Conservation (phyloP, 2,113 vertebrate species). For the Forbesichthys agassizii region DNA sequence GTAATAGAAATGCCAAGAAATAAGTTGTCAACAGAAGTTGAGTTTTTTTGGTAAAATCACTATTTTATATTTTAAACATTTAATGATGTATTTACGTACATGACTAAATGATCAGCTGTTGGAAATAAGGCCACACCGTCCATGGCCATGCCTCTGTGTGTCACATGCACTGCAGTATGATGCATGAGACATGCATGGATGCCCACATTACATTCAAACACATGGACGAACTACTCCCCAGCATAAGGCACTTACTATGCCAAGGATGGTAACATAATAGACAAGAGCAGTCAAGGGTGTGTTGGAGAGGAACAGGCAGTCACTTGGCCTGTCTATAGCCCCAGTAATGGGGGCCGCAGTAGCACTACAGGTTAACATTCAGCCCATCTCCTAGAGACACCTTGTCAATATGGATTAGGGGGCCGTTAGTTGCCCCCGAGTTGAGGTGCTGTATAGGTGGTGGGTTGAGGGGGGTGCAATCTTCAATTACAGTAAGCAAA, state of each 20-base stretch:
- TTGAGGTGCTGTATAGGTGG: no score
- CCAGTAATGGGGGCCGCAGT: conserved; percentile 35
- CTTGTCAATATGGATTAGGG: conserved; percentile 84
- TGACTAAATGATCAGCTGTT: no score
- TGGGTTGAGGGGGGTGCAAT: conserved; percentile 14
- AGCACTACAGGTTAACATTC: conserved; percentile 57
- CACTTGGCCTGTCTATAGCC: conserved; percentile 8
- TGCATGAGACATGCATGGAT: conserved; percentile 16
- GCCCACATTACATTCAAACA: conserved; percentile 54
- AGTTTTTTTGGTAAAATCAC: no score
- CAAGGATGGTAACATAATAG: conserved; percentile 9
- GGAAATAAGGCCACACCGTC: no score
- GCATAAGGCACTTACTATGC: conserved; percentile 1
- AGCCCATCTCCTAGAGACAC: conserved; percentile 51
- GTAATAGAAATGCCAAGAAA: background rate
- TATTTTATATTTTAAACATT: no score
- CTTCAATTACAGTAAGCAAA: conserved; percentile 88
- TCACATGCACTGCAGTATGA: conserved; percentile 26
- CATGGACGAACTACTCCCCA: conserved; percentile 41
- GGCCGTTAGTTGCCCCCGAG: conserved; percentile 63
- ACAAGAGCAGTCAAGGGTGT: conserved; percentile 27
- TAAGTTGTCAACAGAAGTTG: background rate
- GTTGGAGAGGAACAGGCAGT: conserved; percentile 6
- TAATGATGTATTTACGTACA: no score
- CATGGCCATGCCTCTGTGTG: conserved; percentile 5